Percentiles rank a stretch among this genome's conserved stretches.
These are phyloP conservation scores for Volucella inflata DNA, from an alignment of 2,888 invertebrate genomes.

Conservation along the genomic window DNA sequence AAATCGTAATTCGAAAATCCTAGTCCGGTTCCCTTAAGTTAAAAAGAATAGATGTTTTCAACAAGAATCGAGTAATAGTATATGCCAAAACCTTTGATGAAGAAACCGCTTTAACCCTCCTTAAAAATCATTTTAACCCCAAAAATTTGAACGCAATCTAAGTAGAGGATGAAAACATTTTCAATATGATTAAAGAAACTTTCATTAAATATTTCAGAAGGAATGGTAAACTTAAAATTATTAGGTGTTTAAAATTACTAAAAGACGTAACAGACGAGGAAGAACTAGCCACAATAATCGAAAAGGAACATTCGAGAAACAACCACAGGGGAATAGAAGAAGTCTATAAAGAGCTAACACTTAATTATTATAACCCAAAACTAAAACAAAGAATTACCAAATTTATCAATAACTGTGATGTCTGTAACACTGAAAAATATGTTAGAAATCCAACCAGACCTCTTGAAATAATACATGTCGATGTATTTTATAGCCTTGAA, in stretches of 20 bases:
- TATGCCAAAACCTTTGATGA: neutral
- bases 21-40: no score
- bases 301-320: neutral
- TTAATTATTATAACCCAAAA: neutral
- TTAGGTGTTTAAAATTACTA: neutral
- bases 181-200: neutral
- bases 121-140: constrained; percentile 2
- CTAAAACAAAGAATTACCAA: neutral
- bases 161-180: no score
- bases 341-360: neutral
- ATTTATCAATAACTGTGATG: constrained; percentile 19
- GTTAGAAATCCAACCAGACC: constrained; percentile 9
- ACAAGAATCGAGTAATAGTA: no score
- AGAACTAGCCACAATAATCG: neutral
- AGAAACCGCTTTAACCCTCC: neutral
- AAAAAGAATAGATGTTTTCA: no score
- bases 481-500: no score
- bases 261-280: neutral
- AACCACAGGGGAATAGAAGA: neutral
- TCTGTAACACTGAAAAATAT: constrained; percentile 17
- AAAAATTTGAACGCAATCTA: neutral
- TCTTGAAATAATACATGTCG: no score
- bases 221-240: neutral
- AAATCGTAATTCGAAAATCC: no score
- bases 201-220: no score